A percentile compares a stretch with the other conserved stretches of the same genome.
Evolutionary conservation across 1,140 invertebrate genomes (phyloP).

Genomic region (Oryctes rhinoceros): DNA sequence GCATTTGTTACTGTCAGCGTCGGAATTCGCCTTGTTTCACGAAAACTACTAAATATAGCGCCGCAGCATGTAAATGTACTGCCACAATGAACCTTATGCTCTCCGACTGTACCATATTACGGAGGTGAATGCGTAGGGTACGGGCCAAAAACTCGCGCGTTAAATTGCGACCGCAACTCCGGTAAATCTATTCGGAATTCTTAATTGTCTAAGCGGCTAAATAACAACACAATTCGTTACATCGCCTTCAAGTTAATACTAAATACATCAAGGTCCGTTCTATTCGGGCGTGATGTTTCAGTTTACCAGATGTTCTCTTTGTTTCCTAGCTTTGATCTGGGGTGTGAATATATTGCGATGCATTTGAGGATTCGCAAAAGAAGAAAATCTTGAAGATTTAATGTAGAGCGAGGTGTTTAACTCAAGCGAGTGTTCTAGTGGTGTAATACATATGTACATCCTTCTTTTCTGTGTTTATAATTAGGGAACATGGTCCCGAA

Average conservation of each 20-base stretch:
- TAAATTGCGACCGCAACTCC: neutral
- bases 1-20: constrained; percentile 48
- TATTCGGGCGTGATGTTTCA: neutral
- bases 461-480: too few species aligned
- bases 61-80: constrained; percentile 18
- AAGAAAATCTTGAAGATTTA: too few species aligned
- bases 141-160: neutral
- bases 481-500: too few species aligned
- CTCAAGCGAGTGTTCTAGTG: too few species aligned
- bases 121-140: neutral
- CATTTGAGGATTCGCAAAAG: neutral
- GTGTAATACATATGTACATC: too few species aligned
- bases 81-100: neutral
- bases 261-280: neutral
- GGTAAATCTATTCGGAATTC: constrained; percentile 17
- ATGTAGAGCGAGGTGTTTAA: too few species aligned
- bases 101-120: neutral
- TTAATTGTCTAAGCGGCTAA: neutral
- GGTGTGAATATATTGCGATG: neutral
- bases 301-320: neutral
- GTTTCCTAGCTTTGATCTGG: neutral
- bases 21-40: constrained; percentile 34
- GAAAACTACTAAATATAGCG: constrained; percentile 37
- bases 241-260: neutral
- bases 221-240: constrained; percentile 14